Conservation (phyloP, 92 coral and sea anemone species). For the Umimayanthus kanabou region DNA sequence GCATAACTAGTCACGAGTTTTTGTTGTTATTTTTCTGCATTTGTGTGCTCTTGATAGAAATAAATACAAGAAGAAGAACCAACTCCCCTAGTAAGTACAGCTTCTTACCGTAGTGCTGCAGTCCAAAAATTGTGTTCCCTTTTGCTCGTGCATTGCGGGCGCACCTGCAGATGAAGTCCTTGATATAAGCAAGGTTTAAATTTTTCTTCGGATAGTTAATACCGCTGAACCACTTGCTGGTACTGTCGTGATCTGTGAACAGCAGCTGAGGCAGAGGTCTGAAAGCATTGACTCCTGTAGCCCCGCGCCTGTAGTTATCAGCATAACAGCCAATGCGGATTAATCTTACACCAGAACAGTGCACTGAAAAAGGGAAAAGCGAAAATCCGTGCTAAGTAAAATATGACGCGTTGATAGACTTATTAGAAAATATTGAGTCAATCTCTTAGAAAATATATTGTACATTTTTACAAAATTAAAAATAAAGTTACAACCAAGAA, state of each 20-base stretch:
- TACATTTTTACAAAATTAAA: no score
- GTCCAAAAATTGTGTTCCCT: slow-evolving; percentile 5
- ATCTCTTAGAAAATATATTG: no score
- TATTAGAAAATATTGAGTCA: no score
- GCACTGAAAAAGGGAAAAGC: not conserved
- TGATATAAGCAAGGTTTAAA: not conserved
- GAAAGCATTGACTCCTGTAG: not conserved
- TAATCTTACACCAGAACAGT: slow-evolving; percentile 2
- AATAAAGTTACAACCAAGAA: no score
- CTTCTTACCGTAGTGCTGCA: not conserved
- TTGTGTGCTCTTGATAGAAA: no score
- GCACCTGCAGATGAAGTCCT: slow-evolving; percentile 6
- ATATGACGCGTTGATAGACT: no score
- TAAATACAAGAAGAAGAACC: no score
- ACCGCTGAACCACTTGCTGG: slow-evolving; percentile 8
- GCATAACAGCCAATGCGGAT: slow-evolving; percentile 16
- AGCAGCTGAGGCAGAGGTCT: not conserved
- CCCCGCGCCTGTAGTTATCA: not conserved
- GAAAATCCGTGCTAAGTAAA: not conserved
- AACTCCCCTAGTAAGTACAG: not conserved
- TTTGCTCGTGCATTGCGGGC: slow-evolving; percentile 25
- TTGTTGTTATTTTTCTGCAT: no score
- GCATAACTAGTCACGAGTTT: no score
- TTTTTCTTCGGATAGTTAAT: not conserved
- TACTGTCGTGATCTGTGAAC: not conserved